Evolutionary conservation across 2,888 invertebrate species (phyloP), one percentile per base, ranked within the genome.

Genomic region (Amphipyra tragopoginis): DNA sequence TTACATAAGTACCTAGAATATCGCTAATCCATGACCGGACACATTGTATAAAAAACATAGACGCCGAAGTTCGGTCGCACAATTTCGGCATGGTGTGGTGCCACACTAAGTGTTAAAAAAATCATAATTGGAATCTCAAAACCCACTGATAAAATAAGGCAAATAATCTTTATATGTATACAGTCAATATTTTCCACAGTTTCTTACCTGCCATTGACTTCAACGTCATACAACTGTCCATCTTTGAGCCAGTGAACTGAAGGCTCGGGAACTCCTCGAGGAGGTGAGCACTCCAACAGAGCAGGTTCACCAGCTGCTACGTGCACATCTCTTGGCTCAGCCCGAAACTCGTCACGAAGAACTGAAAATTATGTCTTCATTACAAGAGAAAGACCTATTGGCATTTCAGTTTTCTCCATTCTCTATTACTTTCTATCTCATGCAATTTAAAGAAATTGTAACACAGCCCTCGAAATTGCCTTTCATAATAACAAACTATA

Each of bases 221-320:
- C 96, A 65, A 96, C 90, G 77, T 96, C 96, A 80, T 96, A 95
- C 47, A 89, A 83, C 77, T 96, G 95, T 48, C 96, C 96, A 85
- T 96, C 96, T 93, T 98, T 98, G 84, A 97, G 96, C 99, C 99
- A 99, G 82, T 97, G 96, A 55, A 99, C 96, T 43, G 96, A 97
- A 26, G 99, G 99, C 87, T 99, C 98, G 1, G 99, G 99, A 90
- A 98, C 97, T 56, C 99, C 99, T 89, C 97, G 96, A 33, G 99
- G 99, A 72, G 99, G 98, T 68, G 97, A 97, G 94, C 99, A 99
- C 94, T 98, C 98, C 77, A 99, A 95, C 42, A 98, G 93, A 15
- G 98, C 98, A 57, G 98, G 98, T 90, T 98, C 98, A 47, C 99
- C 99, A 55, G 98, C 97, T 21, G 99, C 98, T 67, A 98, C 98